Percentiles rank a stretch among this genome's conserved stretches.
Evolutionary conservation across 2,888 invertebrate species (phyloP).

Genomic region (Agrochola lychnidis): DNA sequence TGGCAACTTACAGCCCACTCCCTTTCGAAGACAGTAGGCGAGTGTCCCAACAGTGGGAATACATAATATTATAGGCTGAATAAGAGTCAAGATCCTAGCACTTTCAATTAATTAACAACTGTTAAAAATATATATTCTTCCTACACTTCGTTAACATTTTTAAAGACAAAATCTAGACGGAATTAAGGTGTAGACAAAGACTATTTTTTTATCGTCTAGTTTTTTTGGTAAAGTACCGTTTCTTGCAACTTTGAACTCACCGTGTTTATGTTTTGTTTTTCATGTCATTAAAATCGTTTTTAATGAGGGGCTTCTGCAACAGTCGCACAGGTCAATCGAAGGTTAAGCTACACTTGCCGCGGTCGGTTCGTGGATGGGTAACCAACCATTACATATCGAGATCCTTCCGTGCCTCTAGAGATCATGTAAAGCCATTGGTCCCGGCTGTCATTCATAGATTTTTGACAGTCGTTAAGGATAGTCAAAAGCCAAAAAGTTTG

Average conservation of each 20-base stretch:
- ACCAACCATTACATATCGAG: neutral
- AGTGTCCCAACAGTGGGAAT: too few relatives aligned
- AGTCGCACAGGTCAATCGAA: neutral
- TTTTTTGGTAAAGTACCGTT: slow-evolving; percentile 39
- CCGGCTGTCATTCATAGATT: neutral
- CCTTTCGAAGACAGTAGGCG: too few relatives aligned
- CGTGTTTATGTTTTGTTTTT: slow-evolving; percentile 32
- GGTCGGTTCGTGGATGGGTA: neutral
- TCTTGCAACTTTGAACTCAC: slow-evolving; percentile 40
- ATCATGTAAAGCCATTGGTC: neutral
- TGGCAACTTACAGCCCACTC: too few relatives aligned
- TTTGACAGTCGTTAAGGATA: neutral
- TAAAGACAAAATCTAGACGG: neutral
- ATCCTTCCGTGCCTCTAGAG: neutral
- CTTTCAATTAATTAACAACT: slow-evolving; percentile 22
- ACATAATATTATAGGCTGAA: too few relatives aligned
- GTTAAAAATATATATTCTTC: slow-evolving; percentile 32
- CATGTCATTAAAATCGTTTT: neutral
- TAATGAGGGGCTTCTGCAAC: neutral
- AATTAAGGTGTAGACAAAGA: slow-evolving; percentile 56
- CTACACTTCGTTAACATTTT: slow-evolving; percentile 3
- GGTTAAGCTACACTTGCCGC: neutral
- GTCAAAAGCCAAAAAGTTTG: neutral
- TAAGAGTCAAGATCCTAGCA: neutral
- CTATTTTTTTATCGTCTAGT: slow-evolving; percentile 40